These are phyloP conservation scores for Zoanthus solanderi DNA, from an alignment of 92 coral and sea anemone species.

Conservation along the genomic window DNA sequence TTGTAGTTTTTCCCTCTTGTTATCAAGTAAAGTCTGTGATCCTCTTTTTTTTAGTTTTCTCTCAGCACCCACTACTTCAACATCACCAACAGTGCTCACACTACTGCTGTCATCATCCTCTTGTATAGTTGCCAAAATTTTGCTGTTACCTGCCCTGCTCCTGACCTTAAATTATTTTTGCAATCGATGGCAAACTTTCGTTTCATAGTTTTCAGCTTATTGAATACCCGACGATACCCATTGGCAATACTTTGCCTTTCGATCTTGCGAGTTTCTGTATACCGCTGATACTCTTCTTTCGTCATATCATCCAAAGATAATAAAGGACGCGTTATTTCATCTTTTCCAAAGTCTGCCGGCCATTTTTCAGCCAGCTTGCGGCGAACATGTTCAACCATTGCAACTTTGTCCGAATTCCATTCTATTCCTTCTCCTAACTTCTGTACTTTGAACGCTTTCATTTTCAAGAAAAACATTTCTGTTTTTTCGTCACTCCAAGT, in stretches of 20 bases:
- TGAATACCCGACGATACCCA: constrained; percentile 41
- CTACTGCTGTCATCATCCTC: constrained; percentile 9
- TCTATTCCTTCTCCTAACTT: constrained; percentile 55
- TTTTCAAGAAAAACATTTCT: constrained; percentile 32
- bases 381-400: constrained; percentile 58
- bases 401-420: constrained; percentile 66
- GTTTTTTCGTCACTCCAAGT: constrained; percentile 55
- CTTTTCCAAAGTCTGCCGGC: constrained; percentile 62
- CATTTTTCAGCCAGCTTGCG: constrained; percentile 56
- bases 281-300: constrained; percentile 56
- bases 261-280: constrained; percentile 22
- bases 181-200: constrained; percentile 12
- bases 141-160: constrained; percentile 41
- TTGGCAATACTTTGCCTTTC: constrained; percentile 16
- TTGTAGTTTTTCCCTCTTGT: constrained; percentile 29
- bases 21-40: not conserved
- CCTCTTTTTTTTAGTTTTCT: not conserved
- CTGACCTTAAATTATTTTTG: constrained; percentile 39
- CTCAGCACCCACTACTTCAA: not conserved
- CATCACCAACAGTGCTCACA: not conserved
- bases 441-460: constrained; percentile 51
- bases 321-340: constrained; percentile 45
- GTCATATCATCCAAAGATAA: constrained; percentile 49
- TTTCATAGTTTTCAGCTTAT: constrained; percentile 36
- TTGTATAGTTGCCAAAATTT: not conserved